phyloP scores from a whole-genome alignment of 2,888 invertebrate genomes.

The Hemithea aestivaria region DNA sequence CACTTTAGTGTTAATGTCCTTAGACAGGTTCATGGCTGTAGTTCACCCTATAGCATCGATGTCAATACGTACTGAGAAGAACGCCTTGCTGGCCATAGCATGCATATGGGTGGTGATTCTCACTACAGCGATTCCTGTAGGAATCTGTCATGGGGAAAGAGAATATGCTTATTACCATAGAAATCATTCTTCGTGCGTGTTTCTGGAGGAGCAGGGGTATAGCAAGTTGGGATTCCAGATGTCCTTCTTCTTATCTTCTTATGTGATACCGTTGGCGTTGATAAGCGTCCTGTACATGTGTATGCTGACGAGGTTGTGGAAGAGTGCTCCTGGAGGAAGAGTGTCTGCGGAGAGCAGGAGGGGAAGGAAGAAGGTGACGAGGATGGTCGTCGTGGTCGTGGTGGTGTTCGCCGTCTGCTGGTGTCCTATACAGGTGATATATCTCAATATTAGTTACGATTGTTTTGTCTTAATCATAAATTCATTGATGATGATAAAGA shows the following conservation, averaged over 20 bases:
- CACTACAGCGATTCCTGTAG: constrained; percentile 87
- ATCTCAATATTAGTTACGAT: too few species aligned
- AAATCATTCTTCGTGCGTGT: constrained; percentile 84
- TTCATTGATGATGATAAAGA: too few species aligned
- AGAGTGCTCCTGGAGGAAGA: constrained; percentile 88
- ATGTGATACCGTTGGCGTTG: constrained; percentile 90
- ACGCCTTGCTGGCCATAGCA: constrained; percentile 88
- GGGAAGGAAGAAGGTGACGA: constrained; percentile 92
- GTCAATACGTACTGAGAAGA: constrained; percentile 89
- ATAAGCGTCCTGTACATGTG: constrained; percentile 93
- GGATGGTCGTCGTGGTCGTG: constrained; percentile 94
- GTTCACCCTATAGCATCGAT: constrained; percentile 95
- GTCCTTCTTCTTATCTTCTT: constrained; percentile 92
- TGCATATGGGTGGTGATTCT: constrained; percentile 90
- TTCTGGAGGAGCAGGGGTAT: constrained; percentile 81
- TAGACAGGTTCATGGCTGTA: constrained; percentile 95
- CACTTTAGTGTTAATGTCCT: constrained; percentile 94
- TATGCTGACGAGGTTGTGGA: constrained; percentile 93
- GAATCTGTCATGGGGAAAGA: constrained; percentile 87
- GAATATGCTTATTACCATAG: constrained; percentile 82
- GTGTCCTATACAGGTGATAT: constrained; percentile 93
- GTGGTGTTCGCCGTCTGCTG: constrained; percentile 96
- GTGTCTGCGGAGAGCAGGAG: constrained; percentile 89
- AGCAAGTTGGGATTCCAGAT: constrained; percentile 84
- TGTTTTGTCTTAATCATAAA: too few species aligned